A percentile compares a stretch with the other conserved stretches of the same genome.
These are phyloP conservation scores for Hyposmocoma kahamanoa DNA, from an alignment of 1,140 invertebrate species.

Conservation along the genomic window DNA sequence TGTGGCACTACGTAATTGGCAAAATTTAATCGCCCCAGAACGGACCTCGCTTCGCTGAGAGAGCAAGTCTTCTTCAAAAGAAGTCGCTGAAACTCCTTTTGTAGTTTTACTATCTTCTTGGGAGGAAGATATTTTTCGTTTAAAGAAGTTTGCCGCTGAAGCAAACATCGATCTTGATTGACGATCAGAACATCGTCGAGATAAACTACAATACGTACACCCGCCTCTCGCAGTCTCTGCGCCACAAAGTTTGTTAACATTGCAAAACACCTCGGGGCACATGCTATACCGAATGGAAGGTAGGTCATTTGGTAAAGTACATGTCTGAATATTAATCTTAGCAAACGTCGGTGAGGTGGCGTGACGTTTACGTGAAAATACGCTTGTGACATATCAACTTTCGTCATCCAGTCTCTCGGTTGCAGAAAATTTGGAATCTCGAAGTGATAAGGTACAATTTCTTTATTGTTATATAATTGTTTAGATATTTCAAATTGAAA, in stretches of 20 bases:
- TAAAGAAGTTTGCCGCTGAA: neutral
- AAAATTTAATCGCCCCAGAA: neutral
- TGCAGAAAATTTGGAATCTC: conserved; percentile 31
- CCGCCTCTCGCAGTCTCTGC: neutral
- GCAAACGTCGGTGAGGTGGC: conserved; percentile 12
- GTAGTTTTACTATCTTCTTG: neutral
- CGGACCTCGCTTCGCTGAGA: neutral
- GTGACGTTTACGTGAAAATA: conserved; percentile 49
- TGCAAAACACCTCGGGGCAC: neutral
- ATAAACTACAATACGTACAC: neutral
- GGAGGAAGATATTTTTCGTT: neutral
- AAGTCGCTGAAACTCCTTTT: conserved; percentile 1
- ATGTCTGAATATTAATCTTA: conserved; percentile 10
- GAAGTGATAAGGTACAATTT: conserved; percentile 30
- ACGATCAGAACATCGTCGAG: neutral
- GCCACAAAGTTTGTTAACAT: neutral
- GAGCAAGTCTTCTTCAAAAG: neutral
- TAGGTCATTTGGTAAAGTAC: neutral
- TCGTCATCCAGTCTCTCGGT: conserved; percentile 5
- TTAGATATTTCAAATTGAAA: conserved; percentile 11
- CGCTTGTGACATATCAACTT: neutral
- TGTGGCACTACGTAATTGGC: neutral
- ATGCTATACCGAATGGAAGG: neutral
- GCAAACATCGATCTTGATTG: neutral
- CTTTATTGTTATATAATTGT: conserved; percentile 17